Base-by-base conservation (phyloP, 2,113 vertebrate species). In the Mixornis gularis region DNA sequence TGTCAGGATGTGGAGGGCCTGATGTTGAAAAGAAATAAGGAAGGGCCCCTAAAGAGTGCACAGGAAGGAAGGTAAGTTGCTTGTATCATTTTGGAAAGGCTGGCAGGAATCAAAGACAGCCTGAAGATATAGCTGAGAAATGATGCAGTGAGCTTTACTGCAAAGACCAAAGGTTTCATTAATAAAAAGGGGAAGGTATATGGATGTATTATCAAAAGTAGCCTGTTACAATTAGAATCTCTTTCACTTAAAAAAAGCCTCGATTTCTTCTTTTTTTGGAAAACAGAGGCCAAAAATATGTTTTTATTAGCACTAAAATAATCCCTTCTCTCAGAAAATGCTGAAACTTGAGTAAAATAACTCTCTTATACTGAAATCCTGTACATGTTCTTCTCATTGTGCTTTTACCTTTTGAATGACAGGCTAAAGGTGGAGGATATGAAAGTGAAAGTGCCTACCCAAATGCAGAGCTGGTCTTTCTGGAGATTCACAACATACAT, bases 401-500 rank as follows among this genome's bases (percentile, higher is more conserved):
- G 44, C 51, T 91, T 91, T 80, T 79, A 55, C n/a, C 81, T 89
- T 92, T 87, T 87, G 59, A 60, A 90, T 94, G 80, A 40, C 91
- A 99, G 99, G 97, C 98, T 9, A 99, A 99, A 95, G 99, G 99
- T 36, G 99, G 99, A 46, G 99, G 99, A 4, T 99, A 98, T 43
- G 99, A 99, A 95, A 99, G 97, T 52, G 98, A 99, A 96, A 98
- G 97, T 72, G 98, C 98, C 95, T 99, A 99, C 89, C 97, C 98
- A 30, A 99, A 99, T 2, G 98, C 98, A 12, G 99, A 99, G 76
- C 97, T 99, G 22, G 97, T 98, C 65, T 99, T 99, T 81, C 93
- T 99, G 95, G 99, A 99, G 66, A 99, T 99, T 40, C 99, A 99
- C 34, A 99, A 99, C 84, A 99, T 99, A n/a, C 99, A 99, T 0